Conservation (phyloP, 2,113 vertebrate genomes). For the Psittacara wagleri region DNA sequence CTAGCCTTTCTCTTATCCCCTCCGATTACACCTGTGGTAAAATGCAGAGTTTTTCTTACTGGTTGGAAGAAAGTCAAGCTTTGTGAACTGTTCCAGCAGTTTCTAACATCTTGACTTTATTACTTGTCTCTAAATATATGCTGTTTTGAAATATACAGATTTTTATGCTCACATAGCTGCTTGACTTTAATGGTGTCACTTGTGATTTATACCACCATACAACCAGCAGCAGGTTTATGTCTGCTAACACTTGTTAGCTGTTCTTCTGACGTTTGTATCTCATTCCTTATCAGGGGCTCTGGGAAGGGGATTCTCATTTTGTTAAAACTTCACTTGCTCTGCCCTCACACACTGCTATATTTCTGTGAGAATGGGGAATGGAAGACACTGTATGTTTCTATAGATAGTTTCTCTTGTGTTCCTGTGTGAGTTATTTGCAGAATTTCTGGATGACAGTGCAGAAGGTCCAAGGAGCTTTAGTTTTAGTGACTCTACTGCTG, state of each 20-base stretch:
- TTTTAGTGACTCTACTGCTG: neutral
- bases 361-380: neutral
- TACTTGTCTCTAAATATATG: neutral
- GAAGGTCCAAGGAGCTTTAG: neutral
- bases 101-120: slow-evolving; percentile 20
- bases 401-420: neutral
- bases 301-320: neutral
- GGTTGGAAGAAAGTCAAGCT: neutral
- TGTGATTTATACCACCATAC: neutral
- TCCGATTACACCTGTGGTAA: neutral
- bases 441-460: neutral
- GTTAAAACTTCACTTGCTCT: neutral
- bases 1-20: neutral
- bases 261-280: neutral
- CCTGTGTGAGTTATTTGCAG: neutral
- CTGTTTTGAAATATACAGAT: slow-evolving; percentile 29
- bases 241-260: neutral
- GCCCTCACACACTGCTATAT: neutral
- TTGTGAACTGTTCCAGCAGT: neutral
- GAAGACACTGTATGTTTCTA: neutral
- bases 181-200: slow-evolving; percentile 23
- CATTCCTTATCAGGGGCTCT: neutral
- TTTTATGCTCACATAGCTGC: slow-evolving; percentile 10
- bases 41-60: neutral
- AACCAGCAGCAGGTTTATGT: neutral